These are phyloP conservation scores for Meloidogyne exigua DNA, from an alignment of 1,140 invertebrate species.

Conservation along the genomic window DNA sequence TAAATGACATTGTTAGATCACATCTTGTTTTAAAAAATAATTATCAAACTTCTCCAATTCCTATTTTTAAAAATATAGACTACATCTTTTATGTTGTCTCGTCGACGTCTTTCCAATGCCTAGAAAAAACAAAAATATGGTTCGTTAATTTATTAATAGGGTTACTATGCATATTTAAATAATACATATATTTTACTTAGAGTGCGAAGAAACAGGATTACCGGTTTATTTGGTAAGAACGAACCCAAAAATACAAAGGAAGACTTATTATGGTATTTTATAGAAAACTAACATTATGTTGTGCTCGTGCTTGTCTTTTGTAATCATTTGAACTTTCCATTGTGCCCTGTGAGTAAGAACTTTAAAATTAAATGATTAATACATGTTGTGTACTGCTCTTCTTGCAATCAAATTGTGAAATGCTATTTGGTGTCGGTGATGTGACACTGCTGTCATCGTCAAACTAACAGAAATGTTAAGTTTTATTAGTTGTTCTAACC, in stretches of 20 bases:
- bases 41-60: neutral
- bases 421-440: neutral
- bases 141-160: too few relatives aligned
- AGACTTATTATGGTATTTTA: neutral
- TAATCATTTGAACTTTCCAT: slow-evolving; percentile 25
- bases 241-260: too few relatives aligned
- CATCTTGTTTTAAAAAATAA: neutral
- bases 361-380: too few relatives aligned
- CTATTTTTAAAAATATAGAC: slow-evolving; percentile 20
- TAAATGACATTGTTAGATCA: neutral
- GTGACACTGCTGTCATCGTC: neutral
- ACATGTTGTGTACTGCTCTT: slow-evolving; percentile 30
- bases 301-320: slow-evolving; percentile 37
- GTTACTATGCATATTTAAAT: too few relatives aligned
- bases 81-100: slow-evolving; percentile 58
- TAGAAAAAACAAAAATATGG: neutral
- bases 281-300: slow-evolving; percentile 14
- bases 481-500: neutral
- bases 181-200: too few relatives aligned
- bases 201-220: too few relatives aligned
- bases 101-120: slow-evolving; percentile 46
- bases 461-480: neutral
- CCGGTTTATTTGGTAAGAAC: too few relatives aligned
- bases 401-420: slow-evolving; percentile 34
- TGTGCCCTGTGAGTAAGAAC: neutral